phyloP scores from a whole-genome alignment of 1,140 invertebrate species.

The Trichonephila clavata region DNA sequence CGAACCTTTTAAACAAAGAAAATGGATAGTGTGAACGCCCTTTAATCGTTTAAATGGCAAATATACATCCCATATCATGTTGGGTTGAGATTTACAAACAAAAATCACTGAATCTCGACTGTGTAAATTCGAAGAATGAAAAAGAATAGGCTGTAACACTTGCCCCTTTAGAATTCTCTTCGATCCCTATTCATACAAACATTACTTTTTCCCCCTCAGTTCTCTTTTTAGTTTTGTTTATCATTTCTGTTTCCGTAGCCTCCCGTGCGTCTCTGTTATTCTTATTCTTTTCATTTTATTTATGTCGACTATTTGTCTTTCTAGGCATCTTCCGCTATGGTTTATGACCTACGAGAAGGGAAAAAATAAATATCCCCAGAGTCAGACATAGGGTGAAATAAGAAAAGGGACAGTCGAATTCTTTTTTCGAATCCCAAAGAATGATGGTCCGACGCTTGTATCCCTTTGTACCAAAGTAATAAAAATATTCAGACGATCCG shows the following conservation, averaged over 20 bases:
- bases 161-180: not conserved
- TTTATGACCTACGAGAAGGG: conserved; percentile 15
- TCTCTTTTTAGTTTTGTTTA: conserved; percentile 26
- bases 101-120: conserved; percentile 7
- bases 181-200: conserved; percentile 20
- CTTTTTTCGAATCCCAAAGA: not conserved
- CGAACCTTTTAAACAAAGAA: not conserved
- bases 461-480: not conserved
- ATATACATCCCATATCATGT: conserved; percentile 38
- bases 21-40: conserved; percentile 7
- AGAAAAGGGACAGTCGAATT: conserved; percentile 11
- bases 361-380: conserved; percentile 11
- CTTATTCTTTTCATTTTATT: conserved; percentile 19
- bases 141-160: not conserved
- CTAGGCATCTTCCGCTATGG: conserved; percentile 19
- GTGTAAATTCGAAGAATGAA: conserved; percentile 10
- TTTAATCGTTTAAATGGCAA: not conserved
- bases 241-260: conserved; percentile 17
- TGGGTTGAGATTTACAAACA: not conserved
- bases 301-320: conserved; percentile 27
- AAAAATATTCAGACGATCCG: not conserved
- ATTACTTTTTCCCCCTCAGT: not conserved
- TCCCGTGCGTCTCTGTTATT: not conserved
- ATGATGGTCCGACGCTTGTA: not conserved
- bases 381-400: conserved; percentile 8